Base-by-base conservation (phyloP, 2,113 vertebrate species). In the Hemicordylus capensis region DNA sequence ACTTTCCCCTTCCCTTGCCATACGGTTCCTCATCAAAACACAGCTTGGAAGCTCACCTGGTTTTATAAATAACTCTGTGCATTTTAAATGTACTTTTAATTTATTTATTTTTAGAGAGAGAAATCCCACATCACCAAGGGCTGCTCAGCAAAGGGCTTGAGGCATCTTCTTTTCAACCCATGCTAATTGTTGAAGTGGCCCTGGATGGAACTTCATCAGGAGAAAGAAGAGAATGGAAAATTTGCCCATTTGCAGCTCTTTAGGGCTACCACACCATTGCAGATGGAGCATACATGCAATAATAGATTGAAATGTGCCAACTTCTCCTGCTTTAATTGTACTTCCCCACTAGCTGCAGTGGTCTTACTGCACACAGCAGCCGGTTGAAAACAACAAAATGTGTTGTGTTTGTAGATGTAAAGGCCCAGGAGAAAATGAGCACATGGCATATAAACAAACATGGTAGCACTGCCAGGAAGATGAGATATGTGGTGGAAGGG, bases 41-140 rank as follows among this genome's bases (percentile, higher is more conserved):
- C 88, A 91, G 89, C 86, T 92, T 89, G 85, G 93, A 84, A 86
- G 90, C 0, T 6, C 83, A 90, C 88, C 91, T 83, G 87, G 80
- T 91, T 93, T 94, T 91, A 70, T 85, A 89, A 58, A 91, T 31
- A 89, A 77, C 87, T 54, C 89, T 66, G 78, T 84, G 85, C 77
- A 92, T 82, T 61, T 82, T 88, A 92, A 61, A 81, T 2, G 64
- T n/a, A 87, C 81, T 91, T 39, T 0, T 74, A 10, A 17, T 59
- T 44, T 26, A 24, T 56, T 22, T 26, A 54, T 66, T 77, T 7
- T 31, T 20, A 69, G 34, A 44, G 15, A 58, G 44, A 80, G 34
- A 88, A 46, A 58, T 44, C 84, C 34, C 63, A 12, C 84, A n/a
- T 85, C 83, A 66, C 89, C 81, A 0, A 1, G 73, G 61, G 6